Evolutionary conservation across 2,888 invertebrate species (phyloP).

Genomic region (Odiellus spinosus): DNA sequence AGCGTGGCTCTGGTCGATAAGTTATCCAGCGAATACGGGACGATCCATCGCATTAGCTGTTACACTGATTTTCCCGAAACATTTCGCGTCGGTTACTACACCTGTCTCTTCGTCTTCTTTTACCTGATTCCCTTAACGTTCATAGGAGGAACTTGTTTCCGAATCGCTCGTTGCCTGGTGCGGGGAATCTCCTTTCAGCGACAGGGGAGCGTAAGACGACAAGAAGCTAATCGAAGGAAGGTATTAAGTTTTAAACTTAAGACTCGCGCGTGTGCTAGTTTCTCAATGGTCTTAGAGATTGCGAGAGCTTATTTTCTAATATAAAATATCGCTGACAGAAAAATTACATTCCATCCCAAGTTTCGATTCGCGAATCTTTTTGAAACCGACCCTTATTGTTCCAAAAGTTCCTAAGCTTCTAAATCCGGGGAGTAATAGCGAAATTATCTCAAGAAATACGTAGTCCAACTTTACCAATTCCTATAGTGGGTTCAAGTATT

Average conservation of each 20-base stretch:
- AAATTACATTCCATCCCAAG: too few relatives aligned
- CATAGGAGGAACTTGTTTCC: slow-evolving; percentile 26
- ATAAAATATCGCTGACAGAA: too few relatives aligned
- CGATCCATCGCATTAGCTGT: slow-evolving; percentile 30
- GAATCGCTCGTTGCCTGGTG: slow-evolving; percentile 24
- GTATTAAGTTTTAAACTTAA: slow-evolving; percentile 17
- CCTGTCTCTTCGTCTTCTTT: slow-evolving; percentile 31
- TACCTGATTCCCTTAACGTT: slow-evolving; percentile 31
- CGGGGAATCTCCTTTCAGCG: slow-evolving; percentile 23
- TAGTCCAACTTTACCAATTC: too few relatives aligned
- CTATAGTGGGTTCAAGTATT: too few relatives aligned
- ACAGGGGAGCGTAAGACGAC: slow-evolving; percentile 21
- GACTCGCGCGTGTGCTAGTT: too few relatives aligned
- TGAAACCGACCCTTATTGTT: too few relatives aligned
- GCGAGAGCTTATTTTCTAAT: too few relatives aligned
- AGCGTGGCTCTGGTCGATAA: slow-evolving; percentile 18
- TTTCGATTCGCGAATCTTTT: too few relatives aligned
- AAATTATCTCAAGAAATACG: too few relatives aligned
- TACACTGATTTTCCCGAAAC: slow-evolving; percentile 29
- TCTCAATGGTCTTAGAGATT: too few relatives aligned
- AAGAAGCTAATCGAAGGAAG: slow-evolving; percentile 26
- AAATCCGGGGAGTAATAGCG: too few relatives aligned
- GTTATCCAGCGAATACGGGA: slow-evolving; percentile 28
- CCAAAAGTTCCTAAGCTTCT: too few relatives aligned
- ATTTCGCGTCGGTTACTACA: slow-evolving; percentile 29